Conservation (phyloP, 1,140 invertebrate species). For the Aricia agestis region DNA sequence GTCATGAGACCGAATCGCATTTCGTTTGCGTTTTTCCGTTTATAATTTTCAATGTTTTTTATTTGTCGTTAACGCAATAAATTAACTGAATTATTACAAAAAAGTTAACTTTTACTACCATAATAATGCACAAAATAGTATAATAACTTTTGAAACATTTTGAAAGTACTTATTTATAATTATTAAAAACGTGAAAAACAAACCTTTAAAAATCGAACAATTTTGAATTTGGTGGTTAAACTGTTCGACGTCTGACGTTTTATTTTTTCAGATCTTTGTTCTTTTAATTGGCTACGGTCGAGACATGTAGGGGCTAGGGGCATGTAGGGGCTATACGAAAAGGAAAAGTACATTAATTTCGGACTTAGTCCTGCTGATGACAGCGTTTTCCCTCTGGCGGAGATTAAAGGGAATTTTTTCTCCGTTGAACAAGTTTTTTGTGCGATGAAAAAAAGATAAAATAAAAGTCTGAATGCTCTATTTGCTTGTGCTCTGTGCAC, state of each 20-base stretch:
- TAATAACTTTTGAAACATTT: no score
- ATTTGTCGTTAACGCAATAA: no score
- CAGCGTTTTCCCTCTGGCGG: slow-evolving; percentile 5
- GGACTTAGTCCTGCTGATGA: not conserved
- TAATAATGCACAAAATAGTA: no score
- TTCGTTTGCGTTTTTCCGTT: not conserved
- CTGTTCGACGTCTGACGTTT: not conserved
- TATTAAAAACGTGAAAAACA: no score
- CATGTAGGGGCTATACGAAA: not conserved
- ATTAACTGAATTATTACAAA: no score
- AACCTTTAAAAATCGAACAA: not conserved
- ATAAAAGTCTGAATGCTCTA: not conserved
- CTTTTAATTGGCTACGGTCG: not conserved
- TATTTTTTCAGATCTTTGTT: not conserved
- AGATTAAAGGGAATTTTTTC: slow-evolving; percentile 2
- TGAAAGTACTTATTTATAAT: no score
- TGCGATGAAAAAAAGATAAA: not conserved
- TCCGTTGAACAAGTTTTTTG: not conserved
- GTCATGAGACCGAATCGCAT: not conserved
- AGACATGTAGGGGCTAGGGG: not conserved
- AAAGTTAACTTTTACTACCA: no score
- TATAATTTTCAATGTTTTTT: not conserved
- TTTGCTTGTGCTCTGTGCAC: not conserved
- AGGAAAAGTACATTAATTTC: slow-evolving; percentile 2
- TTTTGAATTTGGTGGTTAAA: not conserved